Percentiles rank a stretch among this genome's conserved stretches.
Conservation (phyloP, 1,140 invertebrate species). For the Chelonus insularis region DNA sequence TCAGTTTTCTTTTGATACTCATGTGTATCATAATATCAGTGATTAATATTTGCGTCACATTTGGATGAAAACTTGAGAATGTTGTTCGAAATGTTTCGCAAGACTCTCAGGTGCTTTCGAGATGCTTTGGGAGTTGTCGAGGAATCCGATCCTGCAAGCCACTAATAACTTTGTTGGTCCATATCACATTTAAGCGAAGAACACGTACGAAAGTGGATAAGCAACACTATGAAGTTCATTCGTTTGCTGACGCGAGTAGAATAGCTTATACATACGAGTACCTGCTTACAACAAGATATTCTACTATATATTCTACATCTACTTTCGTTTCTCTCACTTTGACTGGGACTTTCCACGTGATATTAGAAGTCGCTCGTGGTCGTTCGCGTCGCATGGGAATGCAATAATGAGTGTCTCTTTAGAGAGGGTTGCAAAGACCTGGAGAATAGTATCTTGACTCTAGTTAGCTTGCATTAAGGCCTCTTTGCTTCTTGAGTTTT, state of each 20-base stretch:
- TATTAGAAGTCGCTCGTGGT: background rate
- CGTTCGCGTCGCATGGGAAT: constrained; percentile 38
- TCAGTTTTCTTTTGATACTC: no score
- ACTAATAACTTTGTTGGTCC: constrained; percentile 15
- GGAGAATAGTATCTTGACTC: background rate
- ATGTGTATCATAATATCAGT: no score
- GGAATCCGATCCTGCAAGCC: constrained; percentile 10
- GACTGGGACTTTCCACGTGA: constrained; percentile 11
- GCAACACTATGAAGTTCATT: constrained; percentile 49
- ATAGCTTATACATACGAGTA: constrained; percentile 51
- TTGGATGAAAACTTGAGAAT: background rate
- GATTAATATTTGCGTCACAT: background rate
- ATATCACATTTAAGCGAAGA: constrained; percentile 8
- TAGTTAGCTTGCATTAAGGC: background rate
- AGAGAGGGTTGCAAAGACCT: background rate
- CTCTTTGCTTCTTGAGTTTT: background rate
- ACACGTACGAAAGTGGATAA: constrained; percentile 59
- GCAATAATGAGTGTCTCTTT: constrained; percentile 44
- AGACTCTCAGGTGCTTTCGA: no score
- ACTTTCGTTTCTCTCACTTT: constrained; percentile 2
- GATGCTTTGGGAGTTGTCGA: background rate
- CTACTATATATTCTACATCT: background rate
- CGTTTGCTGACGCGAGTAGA: constrained; percentile 50
- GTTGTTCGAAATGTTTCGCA: background rate
- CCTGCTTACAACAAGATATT: background rate